Evolutionary conservation across 2,888 invertebrate genomes (phyloP), one percentile per base, ranked within the genome.

Genomic region (Pachydiplax longipennis): DNA sequence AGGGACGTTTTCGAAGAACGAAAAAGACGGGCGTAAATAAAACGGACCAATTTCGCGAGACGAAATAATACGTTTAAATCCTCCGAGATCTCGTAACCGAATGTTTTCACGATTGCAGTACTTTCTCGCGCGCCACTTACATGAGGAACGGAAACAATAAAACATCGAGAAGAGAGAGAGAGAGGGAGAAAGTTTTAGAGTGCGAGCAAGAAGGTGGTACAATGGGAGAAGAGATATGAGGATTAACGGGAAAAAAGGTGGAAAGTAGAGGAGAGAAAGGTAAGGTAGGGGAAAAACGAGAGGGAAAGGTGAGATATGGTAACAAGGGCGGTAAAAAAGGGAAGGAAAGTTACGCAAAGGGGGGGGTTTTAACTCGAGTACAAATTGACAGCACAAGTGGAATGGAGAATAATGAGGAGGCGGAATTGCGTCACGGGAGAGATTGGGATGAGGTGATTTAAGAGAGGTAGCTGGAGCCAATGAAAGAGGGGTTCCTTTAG

Each of bases 331-430:
- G 48, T 31, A 53, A 31, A 83, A 53, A 53, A 12, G 35, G 58
- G 44, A 44, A 82, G n/a, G 25, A 25, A 25, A 48, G 13, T 15
- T 6, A 82, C 3, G n/a, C 15, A 25, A 22, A 31, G 35, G 22
- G 48, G 22, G 48, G 40, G 48, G 5, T 82, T n/a, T 44, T 44
- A 58, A 31, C 53, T 53, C 31, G 83, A 58, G 31, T 12, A 58
- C 58, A 58, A 83, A 58, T 83, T 83, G 83, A 83, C 83, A 58
- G 83, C 83, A 31, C 25, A 82, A 48, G 44, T 48, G 82, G 82
- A 82, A 82, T 48, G 82, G 82, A 82, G 83, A 83, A 58, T 35
- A 83, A 58, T 58, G 58, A n/a, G 44, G 83, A 53, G 58, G 31
- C n/a, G 10, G 82, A 44, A 82, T 82, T 82, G 82, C 82, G 40